Evolutionary conservation across 2,888 invertebrate species (phyloP), one percentile per base, ranked within the genome.

Genomic region (Macrosoma leucophasiata): DNA sequence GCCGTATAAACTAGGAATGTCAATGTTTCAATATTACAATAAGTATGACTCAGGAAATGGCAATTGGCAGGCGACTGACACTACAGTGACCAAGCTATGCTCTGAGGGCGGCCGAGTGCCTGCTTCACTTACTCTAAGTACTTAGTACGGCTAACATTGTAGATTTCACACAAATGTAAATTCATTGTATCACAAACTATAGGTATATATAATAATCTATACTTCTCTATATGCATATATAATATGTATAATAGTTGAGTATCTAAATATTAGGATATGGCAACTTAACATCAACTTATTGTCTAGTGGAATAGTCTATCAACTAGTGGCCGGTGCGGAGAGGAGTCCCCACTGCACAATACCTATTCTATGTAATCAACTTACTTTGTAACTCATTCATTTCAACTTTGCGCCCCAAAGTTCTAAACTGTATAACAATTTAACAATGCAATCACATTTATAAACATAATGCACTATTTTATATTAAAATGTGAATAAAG

Each of bases 121-220:
- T 17, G 13, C 31, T 31, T 33, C 20, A 28, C 50, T 52, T 49
- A 44, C n/a, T 27, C 46, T 56, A 50, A 49, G 40, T 53, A 55
- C 47, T 44, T 51, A 48, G 60, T 59, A 64, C 46, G 56, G 49
- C 55, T 65, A 67, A 55, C 53, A 59, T 64, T 67, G 65, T 72
- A 74, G 59, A 72, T 57, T 60, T 60, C 60, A 67, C 70, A 72
- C 75, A 74, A 74, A 68, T 79, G 78, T 81, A 81, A 82, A 82
- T 79, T 81, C 81, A 73, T 76, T 57, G 57, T 82, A 82, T 82
- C 82, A 82, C 82, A 82, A 82, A 79, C 79, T 81, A 82, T 79
- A 77, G 59, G 65, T 74, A 71, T 69, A 67, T 66, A 59, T 33
- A 65, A 62, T 74, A 76, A 61, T 72, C 70, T 77, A 74, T 73